Percentiles rank a stretch among this genome's conserved stretches.
Evolutionary conservation across 2,797 vertebrate species (phyloP).

Genomic region (Chaunax sp.): DNA sequence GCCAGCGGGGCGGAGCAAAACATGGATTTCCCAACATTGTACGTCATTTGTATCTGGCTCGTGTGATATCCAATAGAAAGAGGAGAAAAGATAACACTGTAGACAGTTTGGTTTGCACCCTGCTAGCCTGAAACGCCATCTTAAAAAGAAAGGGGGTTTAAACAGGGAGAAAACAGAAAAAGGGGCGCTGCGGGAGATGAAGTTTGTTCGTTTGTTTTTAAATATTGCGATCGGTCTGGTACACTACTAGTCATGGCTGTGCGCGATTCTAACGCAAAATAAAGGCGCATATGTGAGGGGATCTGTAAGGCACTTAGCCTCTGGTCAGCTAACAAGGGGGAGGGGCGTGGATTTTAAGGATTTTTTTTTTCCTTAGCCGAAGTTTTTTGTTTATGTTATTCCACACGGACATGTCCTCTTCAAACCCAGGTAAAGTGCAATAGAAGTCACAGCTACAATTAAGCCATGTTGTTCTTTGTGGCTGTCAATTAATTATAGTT

Average conservation of each 20-base stretch:
- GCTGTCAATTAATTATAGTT: not conserved
- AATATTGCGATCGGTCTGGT: not conserved
- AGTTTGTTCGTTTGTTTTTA: not conserved
- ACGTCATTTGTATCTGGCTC: conserved; percentile 61
- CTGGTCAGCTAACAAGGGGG: conserved; percentile 61
- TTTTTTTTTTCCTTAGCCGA: conserved; percentile 54
- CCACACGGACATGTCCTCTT: conserved; percentile 81
- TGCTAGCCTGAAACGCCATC: conserved; percentile 75
- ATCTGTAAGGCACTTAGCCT: conserved; percentile 49
- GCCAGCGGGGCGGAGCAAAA: conserved; percentile 28
- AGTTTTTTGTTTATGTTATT: conserved; percentile 85
- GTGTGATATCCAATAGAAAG: conserved; percentile 56
- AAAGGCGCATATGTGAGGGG: conserved; percentile 28
- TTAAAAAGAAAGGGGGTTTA: conserved; percentile 75
- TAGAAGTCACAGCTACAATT: not conserved
- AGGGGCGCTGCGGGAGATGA: conserved; percentile 2
- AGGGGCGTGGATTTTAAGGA: conserved; percentile 46
- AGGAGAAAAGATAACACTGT: conserved; percentile 19
- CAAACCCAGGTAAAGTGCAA: conserved; percentile 79
- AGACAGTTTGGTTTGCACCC: conserved; percentile 27
- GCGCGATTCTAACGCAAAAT: conserved; percentile 15
- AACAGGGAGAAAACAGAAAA: conserved; percentile 59
- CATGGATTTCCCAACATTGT: conserved; percentile 54
- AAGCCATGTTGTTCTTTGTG: rapidly evolving
- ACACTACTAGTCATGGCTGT: conserved; percentile 35